Percentiles rank a stretch among this genome's conserved stretches.
These are phyloP conservation scores for Ellobius talpinus DNA, from an alignment of 2,113 vertebrate species.

Conservation along the genomic window DNA sequence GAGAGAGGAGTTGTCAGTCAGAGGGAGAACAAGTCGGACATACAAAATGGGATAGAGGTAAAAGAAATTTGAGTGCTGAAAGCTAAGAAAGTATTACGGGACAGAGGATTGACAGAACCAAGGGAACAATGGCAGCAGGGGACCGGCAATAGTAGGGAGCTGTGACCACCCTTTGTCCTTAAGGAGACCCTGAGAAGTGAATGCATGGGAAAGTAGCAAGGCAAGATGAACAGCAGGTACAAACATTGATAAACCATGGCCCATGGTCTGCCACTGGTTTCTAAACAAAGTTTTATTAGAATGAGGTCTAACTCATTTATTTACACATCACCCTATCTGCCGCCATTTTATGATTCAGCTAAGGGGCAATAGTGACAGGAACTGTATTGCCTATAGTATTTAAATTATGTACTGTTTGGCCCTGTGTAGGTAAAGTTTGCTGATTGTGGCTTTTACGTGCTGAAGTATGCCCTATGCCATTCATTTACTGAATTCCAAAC, in stretches of 20 bases:
- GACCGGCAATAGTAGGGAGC: background rate
- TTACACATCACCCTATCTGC: background rate
- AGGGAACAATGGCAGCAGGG: background rate
- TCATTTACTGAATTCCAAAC: background rate
- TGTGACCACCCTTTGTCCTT: background rate
- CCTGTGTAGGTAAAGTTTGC: background rate
- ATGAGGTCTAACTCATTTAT: background rate
- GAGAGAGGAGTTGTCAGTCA: fast-evolving
- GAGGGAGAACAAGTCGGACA: too few relatives aligned
- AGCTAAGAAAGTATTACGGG: background rate
- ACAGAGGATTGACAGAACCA: background rate
- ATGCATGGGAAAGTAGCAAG: background rate
- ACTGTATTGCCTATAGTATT: too few relatives aligned
- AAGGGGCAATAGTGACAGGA: background rate
- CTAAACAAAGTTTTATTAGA: conserved; percentile 42
- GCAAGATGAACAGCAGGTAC: background rate
- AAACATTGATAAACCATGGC: too few relatives aligned
- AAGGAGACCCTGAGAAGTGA: background rate
- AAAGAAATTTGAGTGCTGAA: background rate
- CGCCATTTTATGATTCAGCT: background rate
- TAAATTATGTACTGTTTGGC: background rate
- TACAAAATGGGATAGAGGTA: too few relatives aligned
- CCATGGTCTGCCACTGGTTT: background rate
- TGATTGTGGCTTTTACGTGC: background rate
- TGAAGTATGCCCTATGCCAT: background rate